A percentile compares a stretch with the other conserved stretches of the same genome.
Conservation (phyloP, 2,797 vertebrate species). For the Sebastolobus altivelis region DNA sequence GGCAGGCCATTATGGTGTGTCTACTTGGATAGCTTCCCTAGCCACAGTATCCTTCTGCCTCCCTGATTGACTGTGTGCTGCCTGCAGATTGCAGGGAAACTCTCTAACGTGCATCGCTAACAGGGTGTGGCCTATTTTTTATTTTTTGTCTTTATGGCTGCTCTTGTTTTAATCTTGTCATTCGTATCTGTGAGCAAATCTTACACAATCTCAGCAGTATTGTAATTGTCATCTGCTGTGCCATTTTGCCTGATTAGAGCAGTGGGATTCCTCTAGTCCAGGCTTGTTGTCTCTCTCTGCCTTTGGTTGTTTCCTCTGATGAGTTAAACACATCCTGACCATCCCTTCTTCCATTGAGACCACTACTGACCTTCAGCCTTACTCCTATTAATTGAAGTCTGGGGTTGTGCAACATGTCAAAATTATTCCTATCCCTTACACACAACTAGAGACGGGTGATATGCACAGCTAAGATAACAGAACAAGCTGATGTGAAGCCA, state of each 20-base stretch:
- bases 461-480: not conserved
- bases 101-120: slow-evolving; percentile 27
- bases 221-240: slow-evolving; percentile 8
- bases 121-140: slow-evolving; percentile 30
- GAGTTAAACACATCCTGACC: slow-evolving; percentile 21
- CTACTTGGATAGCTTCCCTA: slow-evolving; percentile 69
- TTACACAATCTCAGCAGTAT: not conserved
- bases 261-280: slow-evolving; percentile 15
- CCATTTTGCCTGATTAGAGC: not conserved
- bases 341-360: not conserved
- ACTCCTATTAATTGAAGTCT: not conserved
- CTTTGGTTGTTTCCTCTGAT: slow-evolving; percentile 28
- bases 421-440: not conserved
- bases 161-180: slow-evolving; percentile 22
- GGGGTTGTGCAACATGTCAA: not conserved
- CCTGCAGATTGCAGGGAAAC: slow-evolving; percentile 43
- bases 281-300: slow-evolving; percentile 20
- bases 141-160: slow-evolving; percentile 8
- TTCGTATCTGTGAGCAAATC: slow-evolving; percentile 13
- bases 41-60: slow-evolving; percentile 55
- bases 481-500: not conserved
- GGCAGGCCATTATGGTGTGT: slow-evolving; percentile 75
- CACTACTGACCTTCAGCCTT: slow-evolving; percentile 3
- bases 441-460: not conserved
- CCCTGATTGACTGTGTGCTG: slow-evolving; percentile 44